Evolutionary conservation across 2,888 invertebrate species (phyloP), one percentile per base, ranked within the genome.

Genomic region (Byasa hedistus): DNA sequence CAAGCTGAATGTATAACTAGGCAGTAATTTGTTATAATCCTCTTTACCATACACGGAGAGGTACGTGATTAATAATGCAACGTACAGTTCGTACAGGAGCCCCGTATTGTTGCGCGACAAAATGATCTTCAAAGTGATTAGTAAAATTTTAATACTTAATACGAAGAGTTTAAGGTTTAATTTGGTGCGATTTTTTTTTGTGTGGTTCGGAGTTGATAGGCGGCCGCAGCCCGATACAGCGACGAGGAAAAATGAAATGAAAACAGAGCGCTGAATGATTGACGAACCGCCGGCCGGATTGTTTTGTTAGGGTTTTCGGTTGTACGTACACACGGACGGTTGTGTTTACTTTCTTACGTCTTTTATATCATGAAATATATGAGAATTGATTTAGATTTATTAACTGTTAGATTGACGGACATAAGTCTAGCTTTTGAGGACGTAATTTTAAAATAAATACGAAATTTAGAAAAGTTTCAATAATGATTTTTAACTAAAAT

Each of bases 41-140:
- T 74, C 75, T 75, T 77, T 73, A 72, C 76, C 71, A 69, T 74
- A 73, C 62, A 68, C 69, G 55, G 58, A 56, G 23, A 63, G 61
- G 64, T 69, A 67, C 65, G 61, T 69, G 70, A 71, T 73, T 70
- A 70, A 70, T 69, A 71, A 70, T 72, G 65, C 69, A 71, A 68
- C 57, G 60, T 57, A 61, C 17, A 61, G 24, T 58, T 61, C 32
- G 65, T 64, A 62, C 27, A 44, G 58, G 54, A 56, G 58, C 17
- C 27, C 44, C 54, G 63, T 62, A 59, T 63, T 32, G 54, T 55
- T 39, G 19, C 39, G 32, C 23, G 44, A 59, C 39, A 64, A 52
- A 58, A 44, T 62, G n/a, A 36, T 27, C 39, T 12, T 27, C 22
- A 17, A 5, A 8, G 36, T 52, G 10, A 58, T n/a, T 59, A 55